Evolutionary conservation across 2,888 invertebrate species (phyloP).

Genomic region (Oasisia sp.): DNA sequence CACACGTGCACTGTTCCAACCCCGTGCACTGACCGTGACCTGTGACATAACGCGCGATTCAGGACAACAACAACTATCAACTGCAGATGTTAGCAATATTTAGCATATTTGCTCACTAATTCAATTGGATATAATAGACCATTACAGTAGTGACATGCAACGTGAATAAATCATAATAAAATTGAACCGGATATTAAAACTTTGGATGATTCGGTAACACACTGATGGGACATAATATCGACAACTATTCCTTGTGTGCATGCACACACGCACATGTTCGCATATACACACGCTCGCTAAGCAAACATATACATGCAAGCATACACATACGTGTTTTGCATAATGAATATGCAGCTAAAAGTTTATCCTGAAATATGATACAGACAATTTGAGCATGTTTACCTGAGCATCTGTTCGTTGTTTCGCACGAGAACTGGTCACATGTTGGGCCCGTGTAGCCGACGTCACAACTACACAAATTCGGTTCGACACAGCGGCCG

Average conservation of each 20-base stretch:
- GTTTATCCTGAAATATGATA: no score
- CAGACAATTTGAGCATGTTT: background rate
- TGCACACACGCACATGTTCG: no score
- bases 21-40: background rate
- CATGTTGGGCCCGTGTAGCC: constrained; percentile 22
- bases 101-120: background rate
- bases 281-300: no score
- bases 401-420: constrained; percentile 21
- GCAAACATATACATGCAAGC: no score
- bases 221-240: no score
- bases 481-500: constrained; percentile 25
- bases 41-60: background rate
- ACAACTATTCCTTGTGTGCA: no score
- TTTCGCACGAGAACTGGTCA: constrained; percentile 18
- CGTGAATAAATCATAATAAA: no score
- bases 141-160: no score
- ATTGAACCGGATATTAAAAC: no score
- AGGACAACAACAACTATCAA: background rate
- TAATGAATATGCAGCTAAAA: no score
- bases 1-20: background rate
- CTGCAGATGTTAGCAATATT: background rate
- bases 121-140: background rate
- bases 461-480: constrained; percentile 22
- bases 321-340: no score
- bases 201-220: no score